These are phyloP conservation scores for Phenganax stokvisi DNA, from an alignment of 92 coral and sea anemone species.

Conservation along the genomic window DNA sequence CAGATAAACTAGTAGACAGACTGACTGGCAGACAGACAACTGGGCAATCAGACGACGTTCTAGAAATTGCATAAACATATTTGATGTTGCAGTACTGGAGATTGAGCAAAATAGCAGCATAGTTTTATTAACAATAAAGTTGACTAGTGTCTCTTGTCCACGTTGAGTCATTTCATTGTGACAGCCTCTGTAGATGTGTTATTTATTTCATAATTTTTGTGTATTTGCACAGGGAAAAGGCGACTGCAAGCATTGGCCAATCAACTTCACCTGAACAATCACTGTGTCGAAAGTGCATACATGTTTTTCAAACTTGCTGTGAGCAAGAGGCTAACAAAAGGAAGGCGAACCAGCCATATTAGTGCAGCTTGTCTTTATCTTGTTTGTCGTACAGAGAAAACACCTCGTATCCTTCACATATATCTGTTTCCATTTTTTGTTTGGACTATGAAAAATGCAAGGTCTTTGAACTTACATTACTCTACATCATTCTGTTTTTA, in stretches of 20 bases:
- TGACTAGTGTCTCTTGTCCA: background rate
- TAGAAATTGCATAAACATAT: too few relatives aligned
- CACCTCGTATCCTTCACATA: conserved; percentile 83
- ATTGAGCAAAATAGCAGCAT: too few relatives aligned
- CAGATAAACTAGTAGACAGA: too few relatives aligned
- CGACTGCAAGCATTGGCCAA: conserved; percentile 77
- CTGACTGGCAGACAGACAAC: too few relatives aligned
- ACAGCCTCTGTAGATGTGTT: too few relatives aligned
- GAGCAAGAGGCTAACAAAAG: conserved; percentile 87
- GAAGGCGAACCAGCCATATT: conserved; percentile 85
- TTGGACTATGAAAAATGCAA: too few relatives aligned
- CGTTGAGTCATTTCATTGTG: too few relatives aligned
- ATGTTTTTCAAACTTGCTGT: conserved; percentile 95
- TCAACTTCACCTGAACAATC: conserved; percentile 94
- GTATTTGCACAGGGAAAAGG: conserved; percentile 53
- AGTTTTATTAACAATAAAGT: background rate
- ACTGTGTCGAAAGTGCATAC: conserved; percentile 93
- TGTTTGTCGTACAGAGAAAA: conserved; percentile 94
- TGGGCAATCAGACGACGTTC: too few relatives aligned
- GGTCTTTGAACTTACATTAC: background rate
- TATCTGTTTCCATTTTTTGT: background rate
- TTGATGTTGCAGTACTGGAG: too few relatives aligned
- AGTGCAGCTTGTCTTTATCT: conserved; percentile 95
- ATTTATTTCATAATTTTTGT: background rate
- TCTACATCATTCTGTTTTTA: background rate